Percentiles rank a stretch among this genome's conserved stretches.
Evolutionary conservation across 2,113 vertebrate genomes (phyloP).

Genomic region (Ardeotis arabs): DNA sequence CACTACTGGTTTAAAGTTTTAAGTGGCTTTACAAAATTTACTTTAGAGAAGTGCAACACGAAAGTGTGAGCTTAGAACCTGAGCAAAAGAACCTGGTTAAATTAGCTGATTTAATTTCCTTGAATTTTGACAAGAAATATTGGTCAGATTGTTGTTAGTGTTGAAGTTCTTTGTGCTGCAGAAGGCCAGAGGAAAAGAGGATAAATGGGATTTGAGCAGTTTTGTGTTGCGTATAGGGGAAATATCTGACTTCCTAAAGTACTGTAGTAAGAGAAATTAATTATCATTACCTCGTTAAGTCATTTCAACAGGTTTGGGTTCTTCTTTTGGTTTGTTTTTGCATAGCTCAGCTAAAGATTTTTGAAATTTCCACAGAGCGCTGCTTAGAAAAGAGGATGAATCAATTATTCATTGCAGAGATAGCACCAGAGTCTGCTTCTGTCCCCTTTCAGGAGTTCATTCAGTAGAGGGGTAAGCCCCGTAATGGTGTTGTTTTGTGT

Average conservation of each 20-base stretch:
- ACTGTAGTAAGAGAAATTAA: neutral
- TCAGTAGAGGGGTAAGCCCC: neutral
- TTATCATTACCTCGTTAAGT: neutral
- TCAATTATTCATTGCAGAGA: neutral
- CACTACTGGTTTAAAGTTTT: neutral
- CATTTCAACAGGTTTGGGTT: neutral
- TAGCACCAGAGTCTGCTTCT: neutral
- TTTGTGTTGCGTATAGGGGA: neutral
- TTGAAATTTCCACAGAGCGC: constrained; percentile 18
- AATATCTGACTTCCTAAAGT: neutral
- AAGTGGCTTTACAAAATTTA: neutral
- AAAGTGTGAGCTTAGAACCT: constrained; percentile 29
- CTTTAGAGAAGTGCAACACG: neutral
- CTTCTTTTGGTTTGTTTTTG: neutral
- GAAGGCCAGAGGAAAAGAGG: neutral
- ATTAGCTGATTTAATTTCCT: constrained; percentile 4
- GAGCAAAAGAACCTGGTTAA: neutral
- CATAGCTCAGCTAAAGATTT: constrained; percentile 27
- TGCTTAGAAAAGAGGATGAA: constrained; percentile 31
- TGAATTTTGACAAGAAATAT: neutral
- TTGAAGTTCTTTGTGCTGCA: neutral
- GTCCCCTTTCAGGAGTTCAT: neutral
- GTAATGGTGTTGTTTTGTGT: neutral
- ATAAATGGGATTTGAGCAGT: neutral
- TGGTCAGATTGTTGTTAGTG: neutral